Evolutionary conservation across 1,140 invertebrate genomes (phyloP).

Genomic region (Tetramorium simillimum): DNA sequence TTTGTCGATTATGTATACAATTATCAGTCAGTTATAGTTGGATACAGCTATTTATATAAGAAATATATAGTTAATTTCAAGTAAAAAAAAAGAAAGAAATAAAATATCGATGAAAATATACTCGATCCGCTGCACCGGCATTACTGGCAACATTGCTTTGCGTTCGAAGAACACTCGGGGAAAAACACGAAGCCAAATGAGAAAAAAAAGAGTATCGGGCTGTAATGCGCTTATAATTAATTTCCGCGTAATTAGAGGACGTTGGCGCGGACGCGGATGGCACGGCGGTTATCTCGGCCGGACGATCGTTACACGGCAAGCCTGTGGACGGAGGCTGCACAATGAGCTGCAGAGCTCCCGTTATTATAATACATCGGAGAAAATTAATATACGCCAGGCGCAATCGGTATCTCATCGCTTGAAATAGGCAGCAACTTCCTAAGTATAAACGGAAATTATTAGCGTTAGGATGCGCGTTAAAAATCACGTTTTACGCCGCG

Average conservation of each 20-base stretch:
- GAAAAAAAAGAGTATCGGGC: constrained; percentile 24
- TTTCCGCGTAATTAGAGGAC: constrained; percentile 77
- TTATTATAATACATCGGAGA: constrained; percentile 67
- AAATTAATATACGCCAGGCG: constrained; percentile 63
- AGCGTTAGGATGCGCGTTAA: not conserved
- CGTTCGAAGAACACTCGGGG: not conserved
- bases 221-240: constrained; percentile 74
- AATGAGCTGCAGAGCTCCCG: constrained; percentile 59
- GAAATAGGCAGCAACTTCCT: constrained; percentile 41
- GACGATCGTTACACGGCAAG: constrained; percentile 73
- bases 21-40: constrained; percentile 1
- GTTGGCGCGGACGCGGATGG: constrained; percentile 61
- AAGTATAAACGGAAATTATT: constrained; percentile 46
- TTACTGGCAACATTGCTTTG: constrained; percentile 25
- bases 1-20: too few relatives aligned
- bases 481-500: not conserved
- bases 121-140: not conserved
- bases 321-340: constrained; percentile 61
- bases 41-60: not conserved
- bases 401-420: constrained; percentile 56
- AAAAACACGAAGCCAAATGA: constrained; percentile 23
- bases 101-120: constrained; percentile 28
- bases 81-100: not conserved
- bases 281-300: constrained; percentile 73
- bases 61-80: not conserved